These are phyloP conservation scores for Asteroscopus sphinx DNA, from an alignment of 2,888 invertebrate species.

Conservation along the genomic window DNA sequence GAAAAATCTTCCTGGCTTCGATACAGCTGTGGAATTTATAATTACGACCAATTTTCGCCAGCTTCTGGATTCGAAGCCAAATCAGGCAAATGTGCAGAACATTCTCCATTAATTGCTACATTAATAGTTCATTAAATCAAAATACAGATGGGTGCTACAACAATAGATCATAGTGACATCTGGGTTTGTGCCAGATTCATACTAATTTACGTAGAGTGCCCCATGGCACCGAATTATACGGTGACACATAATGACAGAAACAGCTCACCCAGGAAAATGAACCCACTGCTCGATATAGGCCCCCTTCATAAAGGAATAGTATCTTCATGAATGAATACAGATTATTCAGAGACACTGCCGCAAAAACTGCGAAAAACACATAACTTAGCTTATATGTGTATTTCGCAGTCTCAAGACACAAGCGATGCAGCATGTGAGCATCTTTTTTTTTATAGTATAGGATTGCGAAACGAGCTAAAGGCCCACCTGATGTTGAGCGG, in stretches of 20 bases:
- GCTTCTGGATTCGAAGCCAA: slow-evolving; percentile 3
- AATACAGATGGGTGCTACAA: slow-evolving; percentile 24
- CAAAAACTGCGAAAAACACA: too few relatives aligned
- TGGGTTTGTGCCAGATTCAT: slow-evolving; percentile 42
- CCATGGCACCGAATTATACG: slow-evolving; percentile 15
- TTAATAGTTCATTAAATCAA: slow-evolving; percentile 39
- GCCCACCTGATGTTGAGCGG: too few relatives aligned
- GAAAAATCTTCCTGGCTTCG: background rate
- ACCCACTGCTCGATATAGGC: background rate
- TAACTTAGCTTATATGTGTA: too few relatives aligned
- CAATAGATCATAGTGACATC: slow-evolving; percentile 44
- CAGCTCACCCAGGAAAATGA: background rate
- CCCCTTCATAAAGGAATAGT: background rate
- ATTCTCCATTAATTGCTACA: slow-evolving; percentile 17
- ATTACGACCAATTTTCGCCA: background rate
- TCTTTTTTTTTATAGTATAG: too few relatives aligned
- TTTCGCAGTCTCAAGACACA: too few relatives aligned
- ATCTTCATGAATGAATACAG: too few relatives aligned
- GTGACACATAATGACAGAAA: slow-evolving; percentile 33
- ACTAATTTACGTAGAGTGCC: slow-evolving; percentile 47
- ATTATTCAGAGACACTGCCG: too few relatives aligned
- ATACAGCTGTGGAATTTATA: background rate
- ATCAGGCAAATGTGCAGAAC: slow-evolving; percentile 1
- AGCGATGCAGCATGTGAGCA: too few relatives aligned
- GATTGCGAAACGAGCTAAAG: too few relatives aligned